phyloP scores from a whole-genome alignment of 2,113 vertebrate species.

The Castor canadensis region DNA sequence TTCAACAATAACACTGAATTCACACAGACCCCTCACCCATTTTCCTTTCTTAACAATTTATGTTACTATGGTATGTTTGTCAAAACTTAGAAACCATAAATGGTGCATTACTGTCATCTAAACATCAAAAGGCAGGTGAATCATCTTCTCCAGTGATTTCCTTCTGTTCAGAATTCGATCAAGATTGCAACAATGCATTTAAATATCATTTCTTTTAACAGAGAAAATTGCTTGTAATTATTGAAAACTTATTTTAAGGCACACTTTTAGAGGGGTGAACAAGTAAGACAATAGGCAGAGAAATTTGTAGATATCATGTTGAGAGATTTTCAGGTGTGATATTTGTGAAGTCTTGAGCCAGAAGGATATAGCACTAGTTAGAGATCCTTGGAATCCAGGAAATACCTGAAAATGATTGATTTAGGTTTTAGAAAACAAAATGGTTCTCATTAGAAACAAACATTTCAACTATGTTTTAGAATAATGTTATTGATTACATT shows the following conservation, averaged over 20 bases:
- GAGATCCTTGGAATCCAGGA: not conserved
- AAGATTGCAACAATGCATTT: not conserved
- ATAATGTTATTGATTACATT: not conserved
- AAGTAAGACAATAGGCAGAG: rapidly evolving
- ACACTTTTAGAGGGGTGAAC: not conserved
- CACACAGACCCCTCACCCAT: not conserved
- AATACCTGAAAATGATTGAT: no score
- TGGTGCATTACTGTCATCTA: not conserved
- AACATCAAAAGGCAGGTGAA: no score
- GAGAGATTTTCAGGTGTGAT: rapidly evolving
- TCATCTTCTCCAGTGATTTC: no score
- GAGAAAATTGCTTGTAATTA: not conserved
- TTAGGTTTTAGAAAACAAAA: not conserved
- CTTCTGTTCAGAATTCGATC: not conserved
- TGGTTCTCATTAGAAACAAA: not conserved
- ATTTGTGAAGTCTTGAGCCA: no score
- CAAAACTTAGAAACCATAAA: not conserved
- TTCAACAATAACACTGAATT: not conserved
- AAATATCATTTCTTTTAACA: not conserved
- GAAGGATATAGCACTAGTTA: not conserved
- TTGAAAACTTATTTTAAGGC: not conserved
- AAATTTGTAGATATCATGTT: not conserved
- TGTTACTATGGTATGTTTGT: not conserved
- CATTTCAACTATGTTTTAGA: slow-evolving; percentile 1
- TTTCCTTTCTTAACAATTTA: not conserved